Conservation (phyloP, 2,888 invertebrate species). For the Lucinisca nassula region DNA sequence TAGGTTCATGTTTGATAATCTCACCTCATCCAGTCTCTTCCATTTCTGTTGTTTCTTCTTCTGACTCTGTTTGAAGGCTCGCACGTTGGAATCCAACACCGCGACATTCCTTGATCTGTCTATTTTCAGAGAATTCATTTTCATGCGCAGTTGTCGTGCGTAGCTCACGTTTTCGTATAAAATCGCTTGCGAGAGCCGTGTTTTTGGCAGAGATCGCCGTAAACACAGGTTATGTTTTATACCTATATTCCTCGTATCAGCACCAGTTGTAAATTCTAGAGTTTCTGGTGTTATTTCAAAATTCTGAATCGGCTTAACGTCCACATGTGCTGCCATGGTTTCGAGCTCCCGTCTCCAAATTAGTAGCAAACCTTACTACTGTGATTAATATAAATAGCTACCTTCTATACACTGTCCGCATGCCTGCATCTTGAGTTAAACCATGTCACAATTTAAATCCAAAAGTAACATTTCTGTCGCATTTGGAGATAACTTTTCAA, state of each 20-base stretch:
- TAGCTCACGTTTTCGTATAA: slow-evolving; percentile 83
- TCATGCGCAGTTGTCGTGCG: slow-evolving; percentile 80
- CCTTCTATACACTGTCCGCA: too few species aligned
- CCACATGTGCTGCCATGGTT: slow-evolving; percentile 53
- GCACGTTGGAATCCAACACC: slow-evolving; percentile 78
- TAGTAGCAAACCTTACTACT: too few species aligned
- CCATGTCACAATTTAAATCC: background rate
- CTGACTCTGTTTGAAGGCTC: slow-evolving; percentile 80
- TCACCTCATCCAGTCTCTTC: slow-evolving; percentile 81
- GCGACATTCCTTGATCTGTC: slow-evolving; percentile 73
- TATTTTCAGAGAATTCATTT: slow-evolving; percentile 71
- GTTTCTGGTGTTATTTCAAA: slow-evolving; percentile 75
- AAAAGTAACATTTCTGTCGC: background rate
- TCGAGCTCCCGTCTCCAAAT: too few species aligned
- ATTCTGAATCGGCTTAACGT: slow-evolving; percentile 59
- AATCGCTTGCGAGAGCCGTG: slow-evolving; percentile 80
- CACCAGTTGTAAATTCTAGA: slow-evolving; percentile 72
- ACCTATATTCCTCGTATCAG: slow-evolving; percentile 76
- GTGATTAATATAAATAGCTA: too few species aligned
- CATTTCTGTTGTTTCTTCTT: slow-evolving; percentile 81
- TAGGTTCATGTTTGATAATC: slow-evolving; percentile 80
- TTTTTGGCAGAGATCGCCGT: slow-evolving; percentile 82
- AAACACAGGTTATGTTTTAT: slow-evolving; percentile 82
- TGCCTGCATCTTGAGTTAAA: background rate
- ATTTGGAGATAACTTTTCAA: background rate